Base-by-base conservation (phyloP, 2,888 invertebrate genomes). In the Seira sanloemensis region DNA sequence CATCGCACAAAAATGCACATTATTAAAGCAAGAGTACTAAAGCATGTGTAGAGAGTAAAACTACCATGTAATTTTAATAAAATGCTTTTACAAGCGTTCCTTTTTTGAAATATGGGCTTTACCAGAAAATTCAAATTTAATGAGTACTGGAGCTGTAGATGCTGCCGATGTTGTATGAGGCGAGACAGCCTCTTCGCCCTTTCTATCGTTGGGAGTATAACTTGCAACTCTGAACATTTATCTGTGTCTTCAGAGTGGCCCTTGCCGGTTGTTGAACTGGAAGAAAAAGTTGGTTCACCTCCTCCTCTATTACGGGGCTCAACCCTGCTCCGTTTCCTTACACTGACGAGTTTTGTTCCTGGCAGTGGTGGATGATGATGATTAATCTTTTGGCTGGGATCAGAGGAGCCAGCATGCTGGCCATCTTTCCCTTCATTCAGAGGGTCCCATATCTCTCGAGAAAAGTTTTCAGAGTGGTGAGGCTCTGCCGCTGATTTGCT, bases 171-270 rank as follows among this genome's bases (percentile, higher is more conserved):
- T 67, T 89, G 87, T 81, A 90, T 90, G 12, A 90, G 86, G 18
- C 84, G 75, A 12, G 90, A 90, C 74, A 90, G 88, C 50, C 90
- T 79, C 69, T 89, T 89, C 26, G 89, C 87, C 73, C 90, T 75
- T 78, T 90, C 90, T 7, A 86, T 86, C 21, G 89, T 89, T 54
- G 90, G 89, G 74, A 89, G 58, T 24, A 72, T 78, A 37, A 71
- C 66, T 78, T 78, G 72, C 27, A 82, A 79, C 23, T 71, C 85
- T 65, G 75, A 65, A 66, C 72, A 76, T 76, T 77, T 74, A 46
- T 78, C 78, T 76, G 82, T 68, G 83, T 78, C 78, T 69, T 85
- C 82, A 1, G 21, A 37, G 71, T 81, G 83, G 65, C 73, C 78
- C 84, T 78, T 83, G 24, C 74, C 78, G 72, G 21, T 50, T 2